Evolutionary conservation across 2,888 invertebrate species (phyloP).

Genomic region (Pelosia muscerda): DNA sequence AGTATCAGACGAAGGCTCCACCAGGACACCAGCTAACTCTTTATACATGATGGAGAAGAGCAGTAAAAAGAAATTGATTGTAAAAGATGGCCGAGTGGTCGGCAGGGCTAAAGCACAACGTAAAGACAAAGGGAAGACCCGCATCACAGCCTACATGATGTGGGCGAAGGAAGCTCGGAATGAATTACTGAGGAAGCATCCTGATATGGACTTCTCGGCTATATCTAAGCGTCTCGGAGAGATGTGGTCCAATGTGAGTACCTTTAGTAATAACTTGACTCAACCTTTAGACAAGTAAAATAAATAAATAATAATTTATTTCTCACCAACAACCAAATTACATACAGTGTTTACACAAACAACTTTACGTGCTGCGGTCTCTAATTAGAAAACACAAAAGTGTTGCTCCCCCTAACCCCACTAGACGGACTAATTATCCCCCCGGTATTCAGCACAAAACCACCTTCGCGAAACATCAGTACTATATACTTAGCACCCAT

Average conservation of each 20-base stretch:
- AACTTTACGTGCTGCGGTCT: too few relatives aligned
- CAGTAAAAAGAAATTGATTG: slow-evolving; percentile 90
- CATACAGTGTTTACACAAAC: too few relatives aligned
- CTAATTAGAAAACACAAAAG: too few relatives aligned
- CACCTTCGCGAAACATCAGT: too few relatives aligned
- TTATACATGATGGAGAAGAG: slow-evolving; percentile 93
- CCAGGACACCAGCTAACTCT: slow-evolving; percentile 85
- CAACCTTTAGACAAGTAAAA: too few relatives aligned
- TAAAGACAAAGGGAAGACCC: slow-evolving; percentile 93
- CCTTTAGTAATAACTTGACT: neutral
- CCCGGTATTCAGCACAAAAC: too few relatives aligned
- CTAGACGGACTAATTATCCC: too few relatives aligned
- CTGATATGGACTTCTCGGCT: slow-evolving; percentile 93
- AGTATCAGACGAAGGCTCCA: slow-evolving; percentile 78
- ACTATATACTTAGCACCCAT: too few relatives aligned
- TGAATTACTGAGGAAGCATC: slow-evolving; percentile 90
- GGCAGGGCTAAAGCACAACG: slow-evolving; percentile 91
- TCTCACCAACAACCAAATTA: too few relatives aligned
- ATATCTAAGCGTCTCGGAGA: slow-evolving; percentile 95
- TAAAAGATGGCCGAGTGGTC: slow-evolving; percentile 88
- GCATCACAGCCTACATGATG: slow-evolving; percentile 96
- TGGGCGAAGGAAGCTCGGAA: slow-evolving; percentile 95
- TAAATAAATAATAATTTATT: too few relatives aligned
- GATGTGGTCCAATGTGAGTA: slow-evolving; percentile 93
- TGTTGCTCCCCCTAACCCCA: too few relatives aligned